Percentiles rank a stretch among this genome's conserved stretches.
These are phyloP conservation scores for Aphaenogaster ashmeadi DNA, from an alignment of 1,140 invertebrate species.

Conservation along the genomic window DNA sequence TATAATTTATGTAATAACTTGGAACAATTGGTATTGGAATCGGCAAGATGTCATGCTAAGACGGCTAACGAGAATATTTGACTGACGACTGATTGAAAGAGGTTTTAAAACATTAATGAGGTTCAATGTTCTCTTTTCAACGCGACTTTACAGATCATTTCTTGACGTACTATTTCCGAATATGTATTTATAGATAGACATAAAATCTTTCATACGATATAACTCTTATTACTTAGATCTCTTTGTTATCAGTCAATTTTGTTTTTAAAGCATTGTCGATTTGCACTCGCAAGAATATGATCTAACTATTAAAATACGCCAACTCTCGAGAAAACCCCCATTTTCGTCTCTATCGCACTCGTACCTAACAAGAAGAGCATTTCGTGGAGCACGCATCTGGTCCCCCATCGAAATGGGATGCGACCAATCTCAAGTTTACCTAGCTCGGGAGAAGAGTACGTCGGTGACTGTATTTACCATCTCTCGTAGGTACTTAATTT, in stretches of 20 bases:
- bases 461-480: slow-evolving; percentile 81
- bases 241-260: not conserved
- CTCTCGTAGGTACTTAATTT: slow-evolving; percentile 85
- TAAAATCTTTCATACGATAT: not conserved
- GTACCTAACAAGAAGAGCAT: slow-evolving; percentile 10
- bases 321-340: not conserved
- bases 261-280: not conserved
- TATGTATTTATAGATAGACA: too few relatives aligned
- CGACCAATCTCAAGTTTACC: slow-evolving; percentile 65
- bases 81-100: not conserved
- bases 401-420: slow-evolving; percentile 50
- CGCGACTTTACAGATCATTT: not conserved
- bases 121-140: not conserved
- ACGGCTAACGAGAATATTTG: not conserved
- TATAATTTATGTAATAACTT: not conserved
- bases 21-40: not conserved
- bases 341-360: not conserved
- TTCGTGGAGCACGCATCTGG: slow-evolving; percentile 52
- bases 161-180: not conserved
- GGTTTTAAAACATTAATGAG: not conserved
- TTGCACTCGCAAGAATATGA: not conserved
- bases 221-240: not conserved
- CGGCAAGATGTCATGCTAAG: too few relatives aligned
- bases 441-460: slow-evolving; percentile 42
- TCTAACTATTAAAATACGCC: slow-evolving; percentile 15